phyloP scores from a whole-genome alignment of 2,113 vertebrate genomes.

The Sinocyclocheilus grahami region DNA sequence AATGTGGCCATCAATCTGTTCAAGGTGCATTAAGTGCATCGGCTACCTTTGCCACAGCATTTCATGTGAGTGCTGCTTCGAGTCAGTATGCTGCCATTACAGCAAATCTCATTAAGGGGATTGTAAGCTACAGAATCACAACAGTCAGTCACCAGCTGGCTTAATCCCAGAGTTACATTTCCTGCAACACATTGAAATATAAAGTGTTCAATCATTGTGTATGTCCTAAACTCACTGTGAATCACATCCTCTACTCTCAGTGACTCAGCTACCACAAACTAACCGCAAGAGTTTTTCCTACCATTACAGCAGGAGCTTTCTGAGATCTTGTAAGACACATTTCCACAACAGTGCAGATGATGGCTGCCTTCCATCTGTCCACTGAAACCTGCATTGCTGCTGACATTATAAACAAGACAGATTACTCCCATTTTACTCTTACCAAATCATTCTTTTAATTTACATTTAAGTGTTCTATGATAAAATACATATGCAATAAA shows the following conservation, averaged over 20 bases:
- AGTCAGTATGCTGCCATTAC: neutral
- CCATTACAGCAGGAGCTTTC: conserved; percentile 15
- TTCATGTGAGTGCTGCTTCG: neutral
- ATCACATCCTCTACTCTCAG: neutral
- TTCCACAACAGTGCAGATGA: neutral
- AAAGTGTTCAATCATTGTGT: neutral
- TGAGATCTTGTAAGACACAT: neutral
- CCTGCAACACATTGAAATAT: conserved; percentile 28
- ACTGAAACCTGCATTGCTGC: neutral
- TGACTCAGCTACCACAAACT: neutral
- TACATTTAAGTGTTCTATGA: neutral
- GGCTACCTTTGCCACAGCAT: conserved; percentile 24
- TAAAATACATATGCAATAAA: no score
- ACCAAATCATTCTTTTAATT: neutral
- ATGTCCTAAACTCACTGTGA: neutral
- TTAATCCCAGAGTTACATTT: neutral
- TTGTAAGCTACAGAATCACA: conserved; percentile 26
- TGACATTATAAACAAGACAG: neutral
- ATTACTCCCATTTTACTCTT: neutral
- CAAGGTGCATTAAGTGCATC: neutral
- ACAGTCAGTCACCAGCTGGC: conserved; percentile 20
- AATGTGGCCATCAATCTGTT: neutral
- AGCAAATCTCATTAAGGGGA: conserved; percentile 43
- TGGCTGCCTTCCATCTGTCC: neutral
- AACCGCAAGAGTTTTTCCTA: neutral